Evolutionary conservation across 2,113 vertebrate species (phyloP).

Genomic region (Nanorana parkeri): DNA sequence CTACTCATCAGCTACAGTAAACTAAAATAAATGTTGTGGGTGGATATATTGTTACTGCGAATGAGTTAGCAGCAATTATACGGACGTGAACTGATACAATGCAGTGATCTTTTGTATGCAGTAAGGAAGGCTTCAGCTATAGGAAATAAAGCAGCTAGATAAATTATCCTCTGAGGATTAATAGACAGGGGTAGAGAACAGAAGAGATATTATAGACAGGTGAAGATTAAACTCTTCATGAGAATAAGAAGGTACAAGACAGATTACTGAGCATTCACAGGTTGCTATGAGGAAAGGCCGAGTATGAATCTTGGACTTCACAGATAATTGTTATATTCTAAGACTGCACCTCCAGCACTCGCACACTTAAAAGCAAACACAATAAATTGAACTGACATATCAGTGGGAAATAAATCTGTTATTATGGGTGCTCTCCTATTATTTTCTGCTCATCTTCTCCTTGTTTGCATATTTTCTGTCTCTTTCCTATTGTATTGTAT

Average conservation of each 20-base stretch:
- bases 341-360: constrained; percentile 10
- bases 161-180: constrained; percentile 35
- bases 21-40: too few species aligned
- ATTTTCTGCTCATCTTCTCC: not conserved
- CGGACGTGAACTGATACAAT: too few species aligned
- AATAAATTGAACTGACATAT: not conserved
- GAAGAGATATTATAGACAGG: constrained; percentile 30
- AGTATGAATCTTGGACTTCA: constrained; percentile 36
- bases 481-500: not conserved
- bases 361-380: constrained; percentile 15
- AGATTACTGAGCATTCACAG: constrained; percentile 11
- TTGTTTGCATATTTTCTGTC: constrained; percentile 22
- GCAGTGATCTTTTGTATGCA: not conserved
- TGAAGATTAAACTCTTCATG: constrained; percentile 31
- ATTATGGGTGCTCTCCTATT: constrained; percentile 7
- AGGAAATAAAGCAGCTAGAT: constrained; percentile 31
- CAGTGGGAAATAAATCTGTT: constrained; percentile 15
- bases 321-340: constrained; percentile 30
- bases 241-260: constrained; percentile 20
- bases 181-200: constrained; percentile 25
- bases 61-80: too few species aligned
- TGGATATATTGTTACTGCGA: too few species aligned
- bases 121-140: not conserved
- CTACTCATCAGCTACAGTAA: too few species aligned
- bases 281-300: constrained; percentile 10